A percentile compares a stretch with the other conserved stretches of the same genome.
Evolutionary conservation across 2,113 vertebrate genomes (phyloP).

Genomic region (Eudyptes chrysolophus): DNA sequence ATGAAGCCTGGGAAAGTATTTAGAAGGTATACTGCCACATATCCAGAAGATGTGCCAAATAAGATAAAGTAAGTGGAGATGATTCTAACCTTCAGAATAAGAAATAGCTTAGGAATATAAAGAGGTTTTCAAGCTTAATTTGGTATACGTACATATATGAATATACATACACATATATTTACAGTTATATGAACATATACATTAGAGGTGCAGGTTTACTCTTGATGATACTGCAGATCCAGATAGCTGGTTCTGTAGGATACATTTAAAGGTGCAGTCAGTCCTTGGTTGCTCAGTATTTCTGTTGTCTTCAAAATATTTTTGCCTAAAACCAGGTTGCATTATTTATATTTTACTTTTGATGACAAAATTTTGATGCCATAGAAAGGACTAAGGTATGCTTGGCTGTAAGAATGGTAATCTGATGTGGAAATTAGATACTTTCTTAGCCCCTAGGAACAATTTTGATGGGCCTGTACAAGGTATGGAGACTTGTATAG

Average conservation of each 20-base stretch:
- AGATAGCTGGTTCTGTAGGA: background rate
- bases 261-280: background rate
- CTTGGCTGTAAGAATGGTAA: background rate
- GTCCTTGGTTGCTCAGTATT: background rate
- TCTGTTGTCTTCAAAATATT: background rate
- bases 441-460: background rate
- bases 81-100: background rate
- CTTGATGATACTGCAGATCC: background rate
- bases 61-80: constrained; percentile 43
- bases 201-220: background rate
- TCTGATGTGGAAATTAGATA: background rate
- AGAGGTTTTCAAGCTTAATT: background rate
- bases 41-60: background rate
- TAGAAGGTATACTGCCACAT: constrained; percentile 44
- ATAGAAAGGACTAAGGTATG: background rate
- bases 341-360: background rate
- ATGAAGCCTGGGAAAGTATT: constrained; percentile 62
- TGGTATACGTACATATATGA: background rate
- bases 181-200: background rate
- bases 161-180: background rate
- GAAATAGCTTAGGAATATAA: background rate
- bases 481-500: background rate
- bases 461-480: background rate
- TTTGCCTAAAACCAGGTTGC: background rate
- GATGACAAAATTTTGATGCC: background rate